Evolutionary conservation across 2,113 vertebrate species (phyloP).

Genomic region (Arvicanthis niloticus): DNA sequence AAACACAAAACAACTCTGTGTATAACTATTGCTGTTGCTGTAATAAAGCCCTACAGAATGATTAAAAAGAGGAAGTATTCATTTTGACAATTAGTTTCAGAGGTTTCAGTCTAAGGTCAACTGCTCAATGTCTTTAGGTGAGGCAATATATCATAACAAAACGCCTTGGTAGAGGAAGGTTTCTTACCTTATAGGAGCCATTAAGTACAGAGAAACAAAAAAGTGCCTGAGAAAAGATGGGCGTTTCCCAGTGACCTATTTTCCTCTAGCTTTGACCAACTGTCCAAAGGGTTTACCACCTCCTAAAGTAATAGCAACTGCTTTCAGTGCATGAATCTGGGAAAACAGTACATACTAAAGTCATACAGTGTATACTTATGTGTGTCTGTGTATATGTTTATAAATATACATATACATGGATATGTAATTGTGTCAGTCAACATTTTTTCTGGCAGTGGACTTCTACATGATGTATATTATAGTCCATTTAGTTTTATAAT

Average conservation of each 20-base stretch:
- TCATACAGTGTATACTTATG: background rate
- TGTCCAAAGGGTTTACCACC: background rate
- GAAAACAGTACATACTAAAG: background rate
- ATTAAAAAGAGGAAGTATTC: background rate
- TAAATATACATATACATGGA: background rate
- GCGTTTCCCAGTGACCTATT: background rate
- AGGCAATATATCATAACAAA: background rate
- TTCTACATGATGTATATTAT: background rate
- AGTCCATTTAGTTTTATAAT: constrained; percentile 28
- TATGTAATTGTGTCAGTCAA: constrained; percentile 12
- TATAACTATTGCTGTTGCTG: background rate
- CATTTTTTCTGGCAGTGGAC: constrained; percentile 2
- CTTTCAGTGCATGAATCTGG: background rate
- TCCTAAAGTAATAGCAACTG: background rate
- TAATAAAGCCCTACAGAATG: background rate
- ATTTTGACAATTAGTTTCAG: background rate
- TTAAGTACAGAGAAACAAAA: background rate
- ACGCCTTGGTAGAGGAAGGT: background rate
- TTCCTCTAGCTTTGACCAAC: background rate
- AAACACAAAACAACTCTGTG: background rate
- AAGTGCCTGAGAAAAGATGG: background rate
- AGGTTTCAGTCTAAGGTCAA: background rate
- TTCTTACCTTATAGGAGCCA: background rate
- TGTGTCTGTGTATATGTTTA: background rate
- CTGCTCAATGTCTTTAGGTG: background rate